phyloP scores from a whole-genome alignment of 2,888 invertebrate genomes.

The Temnothorax unifasciatus region DNA sequence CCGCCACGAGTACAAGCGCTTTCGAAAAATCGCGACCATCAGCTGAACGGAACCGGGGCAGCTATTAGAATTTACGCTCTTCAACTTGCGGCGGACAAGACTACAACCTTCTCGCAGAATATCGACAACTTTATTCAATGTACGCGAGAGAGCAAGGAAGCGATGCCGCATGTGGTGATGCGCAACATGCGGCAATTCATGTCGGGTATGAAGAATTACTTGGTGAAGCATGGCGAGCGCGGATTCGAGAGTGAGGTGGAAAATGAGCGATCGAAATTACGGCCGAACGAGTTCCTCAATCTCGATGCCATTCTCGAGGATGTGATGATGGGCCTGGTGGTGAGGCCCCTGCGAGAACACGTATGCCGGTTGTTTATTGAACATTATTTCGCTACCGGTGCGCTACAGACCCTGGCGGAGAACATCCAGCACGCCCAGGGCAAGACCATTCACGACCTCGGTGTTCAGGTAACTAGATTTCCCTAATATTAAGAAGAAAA shows the following conservation, averaged over 20 bases:
- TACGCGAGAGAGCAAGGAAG: constrained; percentile 95
- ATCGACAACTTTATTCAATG: constrained; percentile 97
- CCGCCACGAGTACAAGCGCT: constrained; percentile 92
- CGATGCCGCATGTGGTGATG: constrained; percentile 95
- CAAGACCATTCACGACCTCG: constrained; percentile 90
- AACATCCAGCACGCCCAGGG: constrained; percentile 91
- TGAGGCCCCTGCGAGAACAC: constrained; percentile 94
- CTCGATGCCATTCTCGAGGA: constrained; percentile 98
- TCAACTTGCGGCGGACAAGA: constrained; percentile 93
- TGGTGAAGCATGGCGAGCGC: constrained; percentile 97
- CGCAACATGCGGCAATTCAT: constrained; percentile 98
- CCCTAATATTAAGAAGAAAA: not conserved
- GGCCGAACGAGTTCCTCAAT: constrained; percentile 96
- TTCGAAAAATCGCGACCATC: constrained; percentile 87
- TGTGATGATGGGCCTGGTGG: constrained; percentile 96
- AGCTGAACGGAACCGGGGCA: constrained; percentile 89
- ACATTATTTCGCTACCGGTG: constrained; percentile 92
- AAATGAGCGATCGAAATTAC: constrained; percentile 93
- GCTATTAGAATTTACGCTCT: constrained; percentile 93
- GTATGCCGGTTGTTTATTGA: constrained; percentile 95
- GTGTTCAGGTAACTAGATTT: constrained; percentile 88
- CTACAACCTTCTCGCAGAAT: constrained; percentile 96
- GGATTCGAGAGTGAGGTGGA: constrained; percentile 97
- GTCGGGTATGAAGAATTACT: constrained; percentile 99
- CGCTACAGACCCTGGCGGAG: constrained; percentile 91